Evolutionary conservation across 2,797 vertebrate species (phyloP).

Genomic region (Perdix hodgsoniae): DNA sequence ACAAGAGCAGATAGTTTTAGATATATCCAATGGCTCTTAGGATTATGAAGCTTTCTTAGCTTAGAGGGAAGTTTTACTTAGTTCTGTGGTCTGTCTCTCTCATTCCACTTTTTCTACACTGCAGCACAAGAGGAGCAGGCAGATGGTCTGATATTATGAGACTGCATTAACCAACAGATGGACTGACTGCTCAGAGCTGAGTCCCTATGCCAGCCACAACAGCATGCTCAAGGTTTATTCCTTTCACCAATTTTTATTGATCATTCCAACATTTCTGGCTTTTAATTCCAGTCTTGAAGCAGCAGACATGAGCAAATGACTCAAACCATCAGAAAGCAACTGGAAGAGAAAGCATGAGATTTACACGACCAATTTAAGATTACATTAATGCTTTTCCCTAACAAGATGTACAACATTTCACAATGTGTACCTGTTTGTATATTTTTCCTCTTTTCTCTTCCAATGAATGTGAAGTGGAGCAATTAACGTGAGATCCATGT

Average conservation of each 20-base stretch:
- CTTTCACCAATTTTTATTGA: slow-evolving; percentile 22
- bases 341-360: background rate
- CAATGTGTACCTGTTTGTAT: background rate
- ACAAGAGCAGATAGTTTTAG: background rate
- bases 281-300: background rate
- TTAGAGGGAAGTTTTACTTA: background rate
- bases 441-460: background rate
- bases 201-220: slow-evolving; percentile 53
- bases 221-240: slow-evolving; percentile 32
- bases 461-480: background rate
- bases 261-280: slow-evolving; percentile 30
- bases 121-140: slow-evolving; percentile 29
- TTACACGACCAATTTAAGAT: background rate
- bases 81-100: background rate
- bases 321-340: background rate
- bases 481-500: background rate
- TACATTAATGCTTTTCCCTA: background rate
- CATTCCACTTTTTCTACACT: background rate
- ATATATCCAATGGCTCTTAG: background rate
- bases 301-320: background rate
- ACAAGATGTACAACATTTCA: background rate
- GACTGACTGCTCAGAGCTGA: slow-evolving; percentile 45
- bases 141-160: slow-evolving; percentile 49
- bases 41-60: background rate
- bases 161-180: slow-evolving; percentile 25